Percentiles rank a stretch among this genome's conserved stretches.
Evolutionary conservation across 1,140 invertebrate genomes (phyloP).

Genomic region (Aplysia californica): DNA sequence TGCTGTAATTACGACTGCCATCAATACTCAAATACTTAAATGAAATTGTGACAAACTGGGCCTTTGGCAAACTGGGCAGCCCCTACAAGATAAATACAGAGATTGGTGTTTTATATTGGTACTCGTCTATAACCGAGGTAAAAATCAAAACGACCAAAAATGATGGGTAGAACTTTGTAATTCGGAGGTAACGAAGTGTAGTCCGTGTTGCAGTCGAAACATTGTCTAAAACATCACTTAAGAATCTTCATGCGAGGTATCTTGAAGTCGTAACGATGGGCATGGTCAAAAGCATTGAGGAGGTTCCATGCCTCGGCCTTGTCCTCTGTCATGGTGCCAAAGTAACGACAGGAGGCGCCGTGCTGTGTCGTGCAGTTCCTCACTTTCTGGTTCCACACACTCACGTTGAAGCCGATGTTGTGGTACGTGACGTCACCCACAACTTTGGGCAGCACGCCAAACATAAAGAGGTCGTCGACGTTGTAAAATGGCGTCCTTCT

Average conservation of each 20-base stretch:
- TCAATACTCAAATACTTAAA: too few relatives aligned
- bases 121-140: too few relatives aligned
- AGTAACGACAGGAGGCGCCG: not conserved
- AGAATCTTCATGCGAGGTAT: not conserved
- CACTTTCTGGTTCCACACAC: not conserved
- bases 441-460: slow-evolving; percentile 50
- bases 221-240: too few relatives aligned
- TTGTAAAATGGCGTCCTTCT: slow-evolving; percentile 51
- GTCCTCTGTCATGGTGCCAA: not conserved
- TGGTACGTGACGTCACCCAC: not conserved
- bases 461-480: slow-evolving; percentile 65
- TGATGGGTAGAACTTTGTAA: too few relatives aligned
- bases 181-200: too few relatives aligned
- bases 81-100: too few relatives aligned
- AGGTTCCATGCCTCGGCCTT: not conserved
- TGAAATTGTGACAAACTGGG: too few relatives aligned
- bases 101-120: too few relatives aligned
- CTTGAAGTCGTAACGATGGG: not conserved
- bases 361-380: not conserved
- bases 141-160: too few relatives aligned
- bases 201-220: too few relatives aligned
- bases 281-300: not conserved
- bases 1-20: too few relatives aligned
- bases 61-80: too few relatives aligned
- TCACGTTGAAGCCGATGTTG: not conserved